phyloP scores from a whole-genome alignment of 2,797 vertebrate species.

The Antrozous pallidus region DNA sequence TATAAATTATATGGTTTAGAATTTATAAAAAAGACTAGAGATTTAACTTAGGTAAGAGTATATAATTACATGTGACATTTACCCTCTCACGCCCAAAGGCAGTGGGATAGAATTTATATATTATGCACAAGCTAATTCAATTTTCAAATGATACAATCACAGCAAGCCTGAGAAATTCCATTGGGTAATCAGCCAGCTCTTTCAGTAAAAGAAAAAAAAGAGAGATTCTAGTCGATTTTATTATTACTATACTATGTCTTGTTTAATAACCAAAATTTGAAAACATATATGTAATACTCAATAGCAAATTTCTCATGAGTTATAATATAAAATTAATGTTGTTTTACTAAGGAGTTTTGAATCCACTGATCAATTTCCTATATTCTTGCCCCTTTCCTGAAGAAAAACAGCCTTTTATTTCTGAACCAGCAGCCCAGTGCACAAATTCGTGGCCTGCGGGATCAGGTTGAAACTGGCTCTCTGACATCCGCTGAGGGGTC shows the following conservation, averaged over 20 bases:
- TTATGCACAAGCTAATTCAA: conserved; percentile 51
- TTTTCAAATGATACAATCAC: conserved; percentile 41
- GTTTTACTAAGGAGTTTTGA: not conserved
- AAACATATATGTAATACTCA: not conserved
- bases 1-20: conserved; percentile 33
- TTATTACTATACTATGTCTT: not conserved
- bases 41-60: conserved; percentile 41
- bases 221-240: not conserved
- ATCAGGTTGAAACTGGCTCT: too few species aligned
- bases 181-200: not conserved
- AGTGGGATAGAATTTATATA: conserved; percentile 34
- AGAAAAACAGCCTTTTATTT: not conserved
- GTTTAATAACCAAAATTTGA: not conserved
- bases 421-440: too few species aligned
- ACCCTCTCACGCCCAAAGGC: conserved; percentile 41
- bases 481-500: too few species aligned
- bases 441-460: too few species aligned
- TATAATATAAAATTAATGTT: not conserved
- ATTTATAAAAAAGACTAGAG: conserved; percentile 56
- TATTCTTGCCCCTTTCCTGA: not conserved
- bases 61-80: conserved; percentile 54
- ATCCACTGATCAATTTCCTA: not conserved
- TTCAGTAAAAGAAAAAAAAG: not conserved
- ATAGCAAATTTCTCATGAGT: not conserved
- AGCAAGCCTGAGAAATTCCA: not conserved